phyloP scores from a whole-genome alignment of 2,888 invertebrate species.

The Fragum fragum region DNA sequence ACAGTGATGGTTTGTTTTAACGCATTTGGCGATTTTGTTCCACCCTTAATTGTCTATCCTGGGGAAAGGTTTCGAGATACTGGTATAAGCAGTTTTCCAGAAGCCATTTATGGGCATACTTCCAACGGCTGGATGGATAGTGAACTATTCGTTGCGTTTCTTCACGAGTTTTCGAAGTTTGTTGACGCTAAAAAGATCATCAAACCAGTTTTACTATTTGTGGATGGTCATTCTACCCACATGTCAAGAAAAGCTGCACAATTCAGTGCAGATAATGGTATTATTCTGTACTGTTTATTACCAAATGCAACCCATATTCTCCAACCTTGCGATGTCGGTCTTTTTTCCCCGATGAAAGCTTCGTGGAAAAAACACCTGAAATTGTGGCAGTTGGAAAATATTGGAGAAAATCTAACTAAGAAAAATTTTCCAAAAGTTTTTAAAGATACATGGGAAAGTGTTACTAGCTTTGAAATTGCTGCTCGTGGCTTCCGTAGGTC shows the following conservation, averaged over 20 bases:
- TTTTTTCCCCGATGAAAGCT: constrained; percentile 49
- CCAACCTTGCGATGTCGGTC: constrained; percentile 51
- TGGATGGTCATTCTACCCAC: constrained; percentile 55
- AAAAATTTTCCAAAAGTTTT: constrained; percentile 46
- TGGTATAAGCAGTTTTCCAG: constrained; percentile 32
- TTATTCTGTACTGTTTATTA: constrained; percentile 51
- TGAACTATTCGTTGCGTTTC: constrained; percentile 44
- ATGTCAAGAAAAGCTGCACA: constrained; percentile 28
- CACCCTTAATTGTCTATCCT: constrained; percentile 36
- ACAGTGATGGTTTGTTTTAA: constrained; percentile 55
- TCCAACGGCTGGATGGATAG: constrained; percentile 61
- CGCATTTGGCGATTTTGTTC: constrained; percentile 21
- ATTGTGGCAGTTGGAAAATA: constrained; percentile 51
- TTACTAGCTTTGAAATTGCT: constrained; percentile 41
- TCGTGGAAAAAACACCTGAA: constrained; percentile 52
- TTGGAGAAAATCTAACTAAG: constrained; percentile 48
- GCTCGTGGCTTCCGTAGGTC: constrained; percentile 40
- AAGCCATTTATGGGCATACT: constrained; percentile 36
- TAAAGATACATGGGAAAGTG: constrained; percentile 39
- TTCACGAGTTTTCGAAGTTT: constrained; percentile 20
- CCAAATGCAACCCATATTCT: constrained; percentile 53
- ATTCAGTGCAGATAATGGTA: constrained; percentile 39
- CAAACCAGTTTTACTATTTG: constrained; percentile 44
- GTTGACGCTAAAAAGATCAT: constrained; percentile 3
- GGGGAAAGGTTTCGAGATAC: constrained; percentile 52